These are phyloP conservation scores for Panthera uncia DNA, from an alignment of 2,113 vertebrate species.

Conservation along the genomic window DNA sequence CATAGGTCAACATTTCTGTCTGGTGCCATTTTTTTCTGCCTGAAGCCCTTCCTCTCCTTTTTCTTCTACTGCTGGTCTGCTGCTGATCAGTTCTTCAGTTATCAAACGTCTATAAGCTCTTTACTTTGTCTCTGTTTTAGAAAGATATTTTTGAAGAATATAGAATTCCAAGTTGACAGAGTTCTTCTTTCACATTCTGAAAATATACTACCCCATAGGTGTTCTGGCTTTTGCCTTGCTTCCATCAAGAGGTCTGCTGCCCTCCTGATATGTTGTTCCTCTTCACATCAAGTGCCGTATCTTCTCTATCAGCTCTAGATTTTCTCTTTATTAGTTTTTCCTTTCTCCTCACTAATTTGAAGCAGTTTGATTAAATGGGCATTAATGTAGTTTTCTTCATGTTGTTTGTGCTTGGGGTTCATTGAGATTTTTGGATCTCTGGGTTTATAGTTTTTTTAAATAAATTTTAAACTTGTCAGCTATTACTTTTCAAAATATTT, in stretches of 20 bases:
- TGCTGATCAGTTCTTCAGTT: not conserved
- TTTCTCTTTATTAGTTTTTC: not conserved
- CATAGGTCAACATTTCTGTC: not conserved
- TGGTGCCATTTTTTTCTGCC: not conserved
- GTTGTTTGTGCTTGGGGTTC: not conserved
- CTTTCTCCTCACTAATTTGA: not conserved
- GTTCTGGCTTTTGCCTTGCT: not conserved
- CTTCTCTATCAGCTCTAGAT: not conserved
- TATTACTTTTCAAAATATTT: not conserved
- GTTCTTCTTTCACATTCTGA: not conserved
- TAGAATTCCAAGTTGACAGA: not conserved
- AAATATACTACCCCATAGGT: not conserved
- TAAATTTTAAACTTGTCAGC: conserved; percentile 1
- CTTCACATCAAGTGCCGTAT: no score
- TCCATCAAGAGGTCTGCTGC: not conserved
- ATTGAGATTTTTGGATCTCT: not conserved
- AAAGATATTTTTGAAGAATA: conserved; percentile 12
- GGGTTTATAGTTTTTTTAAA: not conserved
- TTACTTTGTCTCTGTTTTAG: conserved; percentile 1
- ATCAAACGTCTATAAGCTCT: not conserved
- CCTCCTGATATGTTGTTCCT: not conserved
- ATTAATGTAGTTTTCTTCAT: not conserved
- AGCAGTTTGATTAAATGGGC: not conserved
- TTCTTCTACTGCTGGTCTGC: not conserved
- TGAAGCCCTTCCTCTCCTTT: not conserved